Percentiles rank a stretch among this genome's conserved stretches.
These are phyloP conservation scores for Drosophila lacertosa DNA, from an alignment of 1,140 invertebrate species.

Conservation along the genomic window DNA sequence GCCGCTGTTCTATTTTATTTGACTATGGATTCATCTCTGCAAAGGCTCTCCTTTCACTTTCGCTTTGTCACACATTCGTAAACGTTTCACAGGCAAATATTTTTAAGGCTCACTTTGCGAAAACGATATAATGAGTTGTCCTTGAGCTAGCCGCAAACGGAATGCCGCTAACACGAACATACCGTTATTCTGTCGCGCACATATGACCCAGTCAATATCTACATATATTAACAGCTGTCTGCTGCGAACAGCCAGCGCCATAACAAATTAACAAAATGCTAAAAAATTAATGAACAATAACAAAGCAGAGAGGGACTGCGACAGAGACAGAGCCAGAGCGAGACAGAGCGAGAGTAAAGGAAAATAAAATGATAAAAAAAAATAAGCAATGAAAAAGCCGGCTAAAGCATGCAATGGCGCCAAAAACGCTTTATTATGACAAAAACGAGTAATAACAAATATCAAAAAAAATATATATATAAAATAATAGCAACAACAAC, in stretches of 20 bases:
- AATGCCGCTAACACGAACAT: neutral
- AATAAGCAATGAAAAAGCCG: slow-evolving; percentile 28
- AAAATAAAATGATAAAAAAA: slow-evolving; percentile 5
- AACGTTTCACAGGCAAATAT: neutral
- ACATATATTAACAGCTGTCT: slow-evolving; percentile 31
- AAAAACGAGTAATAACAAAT: slow-evolving; percentile 59
- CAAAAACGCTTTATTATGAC: slow-evolving; percentile 78
- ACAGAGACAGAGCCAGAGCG: slow-evolving; percentile 29
- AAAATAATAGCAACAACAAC: slow-evolving; percentile 31
- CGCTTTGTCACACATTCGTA: neutral
- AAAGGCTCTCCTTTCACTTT: no score
- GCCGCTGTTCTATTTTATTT: neutral
- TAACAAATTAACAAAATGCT: slow-evolving; percentile 73
- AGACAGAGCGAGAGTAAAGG: slow-evolving; percentile 16
- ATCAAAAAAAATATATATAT: slow-evolving; percentile 44
- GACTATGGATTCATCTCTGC: neutral
- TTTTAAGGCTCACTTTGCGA: neutral
- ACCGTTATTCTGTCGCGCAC: neutral
- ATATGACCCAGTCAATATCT: slow-evolving; percentile 11
- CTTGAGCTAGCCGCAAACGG: neutral
- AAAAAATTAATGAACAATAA: slow-evolving; percentile 77
- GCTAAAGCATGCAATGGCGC: slow-evolving; percentile 41
- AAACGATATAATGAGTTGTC: neutral
- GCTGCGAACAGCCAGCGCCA: slow-evolving; percentile 44
- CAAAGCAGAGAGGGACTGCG: slow-evolving; percentile 40